Conservation (phyloP, 2,797 vertebrate species). For the Artibeus jamaicensis region DNA sequence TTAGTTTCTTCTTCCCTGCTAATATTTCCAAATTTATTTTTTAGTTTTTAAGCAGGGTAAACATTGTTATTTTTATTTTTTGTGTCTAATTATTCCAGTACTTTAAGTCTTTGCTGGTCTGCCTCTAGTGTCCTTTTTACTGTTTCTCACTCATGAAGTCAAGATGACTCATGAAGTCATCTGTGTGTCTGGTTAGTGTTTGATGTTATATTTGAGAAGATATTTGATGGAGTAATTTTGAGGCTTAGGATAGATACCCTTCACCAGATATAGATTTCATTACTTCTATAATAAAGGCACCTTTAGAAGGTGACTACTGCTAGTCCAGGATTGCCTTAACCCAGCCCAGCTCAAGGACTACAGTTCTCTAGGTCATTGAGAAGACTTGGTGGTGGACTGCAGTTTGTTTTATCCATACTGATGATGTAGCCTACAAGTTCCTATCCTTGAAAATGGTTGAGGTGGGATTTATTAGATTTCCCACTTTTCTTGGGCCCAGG, state of each 20-base stretch:
- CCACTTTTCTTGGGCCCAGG: neutral
- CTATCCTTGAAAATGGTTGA: neutral
- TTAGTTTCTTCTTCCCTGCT: neutral
- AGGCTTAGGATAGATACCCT: neutral
- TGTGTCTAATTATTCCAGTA: neutral
- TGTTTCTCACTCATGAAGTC: neutral
- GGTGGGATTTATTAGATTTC: neutral
- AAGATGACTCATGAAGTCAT: neutral
- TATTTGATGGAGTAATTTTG: neutral
- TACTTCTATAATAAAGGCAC: neutral
- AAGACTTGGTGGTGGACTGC: neutral
- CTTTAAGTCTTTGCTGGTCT: neutral
- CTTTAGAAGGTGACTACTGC: neutral
- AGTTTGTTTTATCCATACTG: neutral
- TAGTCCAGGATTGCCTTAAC: neutral
- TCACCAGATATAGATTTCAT: neutral
- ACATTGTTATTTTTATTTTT: neutral
- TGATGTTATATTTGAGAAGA: neutral
- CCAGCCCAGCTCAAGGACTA: neutral
- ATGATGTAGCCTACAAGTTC: neutral
- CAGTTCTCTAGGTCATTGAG: neutral
- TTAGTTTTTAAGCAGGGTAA: neutral
- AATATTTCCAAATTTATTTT: neutral
- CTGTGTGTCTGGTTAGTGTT: neutral
- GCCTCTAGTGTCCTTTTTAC: neutral